Evolutionary conservation across 2,797 vertebrate species (phyloP), one percentile per base, ranked within the genome.

Genomic region (Loris lydekkerianus): DNA sequence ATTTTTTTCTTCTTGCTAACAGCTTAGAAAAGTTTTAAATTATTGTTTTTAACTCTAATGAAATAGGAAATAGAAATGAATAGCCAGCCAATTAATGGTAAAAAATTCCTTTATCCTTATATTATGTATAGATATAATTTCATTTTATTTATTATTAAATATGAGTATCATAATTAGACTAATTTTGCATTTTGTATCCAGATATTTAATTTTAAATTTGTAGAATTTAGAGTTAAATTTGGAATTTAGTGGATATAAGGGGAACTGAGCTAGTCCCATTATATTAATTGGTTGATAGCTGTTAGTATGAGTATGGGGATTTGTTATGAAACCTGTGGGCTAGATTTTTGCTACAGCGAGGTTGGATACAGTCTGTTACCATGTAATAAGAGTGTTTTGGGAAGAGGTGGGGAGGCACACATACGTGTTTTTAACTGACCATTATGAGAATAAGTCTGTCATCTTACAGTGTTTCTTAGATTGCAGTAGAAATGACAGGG

Each of bases 181-280:
- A 73, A 3, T 58, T 25, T 91, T 89, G 18, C 8, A 70, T 91
- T 94, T 92, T 17, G 49, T 87, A 89, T 37, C 10, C 43, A 83
- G 17, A 91, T 94, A 25, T 86, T 94, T 67, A 93, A 77, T 94
- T 92, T 92, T 73, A 86, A 91, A 70, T 84, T 92, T 96, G 18
- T 95, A 93, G 43, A 53, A 91, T 85, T 93, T 87, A 49, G 67
- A 72, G 21, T 96, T 94, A 93, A 78, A 40, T 91, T 93, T 95
- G 8, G 23, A 86, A 72, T 85, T 88, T 91, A 85, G 29, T 91
- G 7, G 15, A 40, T 18, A 10, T 86, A 85, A 90, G 70, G 31
- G 58, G 17, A 93, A 61, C 13, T 70, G 27, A 87, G 34, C 17
- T 90, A 53, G 20, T 90, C 56, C 23, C 17, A 43, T 83, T 83